These are phyloP conservation scores for Hylyphantes graminicola DNA, from an alignment of 1,140 invertebrate genomes.

Conservation along the genomic window DNA sequence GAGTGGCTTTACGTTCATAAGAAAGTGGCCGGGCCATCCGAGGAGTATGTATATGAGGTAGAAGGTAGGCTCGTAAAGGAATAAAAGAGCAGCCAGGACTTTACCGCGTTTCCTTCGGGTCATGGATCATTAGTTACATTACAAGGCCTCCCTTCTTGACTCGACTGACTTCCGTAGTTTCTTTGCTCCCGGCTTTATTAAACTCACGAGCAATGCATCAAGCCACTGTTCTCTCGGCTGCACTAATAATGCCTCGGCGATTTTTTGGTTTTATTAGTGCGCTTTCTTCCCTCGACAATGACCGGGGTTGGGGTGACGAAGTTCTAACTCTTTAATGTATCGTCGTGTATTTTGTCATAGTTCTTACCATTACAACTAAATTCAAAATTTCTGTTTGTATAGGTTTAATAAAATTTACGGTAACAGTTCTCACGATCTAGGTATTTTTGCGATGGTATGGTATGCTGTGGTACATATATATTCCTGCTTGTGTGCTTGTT, in stretches of 20 bases:
- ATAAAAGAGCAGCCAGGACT: conserved; percentile 41
- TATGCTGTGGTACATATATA: too few species aligned
- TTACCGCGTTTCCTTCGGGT: conserved; percentile 47
- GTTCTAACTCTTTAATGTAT: conserved; percentile 5
- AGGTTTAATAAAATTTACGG: too few species aligned
- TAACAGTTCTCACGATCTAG: too few species aligned
- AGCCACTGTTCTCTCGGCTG: conserved; percentile 24
- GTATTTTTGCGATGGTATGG: too few species aligned
- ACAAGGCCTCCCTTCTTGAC: conserved; percentile 37
- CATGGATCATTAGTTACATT: conserved; percentile 59
- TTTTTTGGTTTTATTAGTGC: background rate
- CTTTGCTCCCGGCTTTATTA: conserved; percentile 55
- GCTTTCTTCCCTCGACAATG: conserved; percentile 38
- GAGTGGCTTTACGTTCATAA: conserved; percentile 46
- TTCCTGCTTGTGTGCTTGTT: too few species aligned
- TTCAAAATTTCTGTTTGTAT: too few species aligned
- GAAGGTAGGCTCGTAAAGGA: conserved; percentile 51
- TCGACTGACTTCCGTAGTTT: conserved; percentile 24
- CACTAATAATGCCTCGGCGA: conserved; percentile 42
- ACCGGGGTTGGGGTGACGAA: background rate
- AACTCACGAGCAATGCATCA: conserved; percentile 57
- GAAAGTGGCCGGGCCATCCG: conserved; percentile 47
- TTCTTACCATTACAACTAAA: too few species aligned
- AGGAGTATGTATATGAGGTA: conserved; percentile 56
- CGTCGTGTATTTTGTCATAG: too few species aligned